Evolutionary conservation across 2,113 vertebrate genomes (phyloP), one percentile per base, ranked within the genome.

Genomic region (Ochotona curzoniae): DNA sequence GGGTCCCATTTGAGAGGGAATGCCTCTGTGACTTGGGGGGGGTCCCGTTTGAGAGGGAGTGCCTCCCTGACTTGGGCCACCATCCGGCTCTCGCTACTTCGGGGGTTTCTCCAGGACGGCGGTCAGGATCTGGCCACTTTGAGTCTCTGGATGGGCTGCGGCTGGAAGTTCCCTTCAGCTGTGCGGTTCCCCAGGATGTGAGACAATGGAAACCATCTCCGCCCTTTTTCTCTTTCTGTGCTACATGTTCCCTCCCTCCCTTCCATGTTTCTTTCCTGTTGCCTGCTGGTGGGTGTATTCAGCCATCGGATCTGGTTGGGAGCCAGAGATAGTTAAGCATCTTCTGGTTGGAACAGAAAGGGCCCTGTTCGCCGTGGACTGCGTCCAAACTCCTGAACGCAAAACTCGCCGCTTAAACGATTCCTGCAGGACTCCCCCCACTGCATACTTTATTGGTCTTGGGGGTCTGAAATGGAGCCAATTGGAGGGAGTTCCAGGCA

Each of bases 381-480:
- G 79, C 90, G 79, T 97, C 97, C 97, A 98, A 97, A 51, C 97
- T 94, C 92, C 97, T 95, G 96, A 97, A 95, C 96, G 96, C 94
- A 75, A 95, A 95, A 97, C 98, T 98, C 98, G 98, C 98, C 98
- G 98, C 98, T 98, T 98, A 98, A 98, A 98, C 98, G 97, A 97
- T 96, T 97, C 97, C 97, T 98, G 96, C 97, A 98, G 98, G 98
- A 97, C 93, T 57, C 54, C 96, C 97, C 97, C 87, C 97, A 98
- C 97, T 98, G 97, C 98, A 98, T 97, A 96, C 94, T 92, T 98
- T 97, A 98, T 98, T 98, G 98, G 97, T 98, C 96, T 97, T 89
- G 94, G 97, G 97, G 97, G 97, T 97, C 97, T 98, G 97, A 98
- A 97, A 96, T 96, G 94, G 94, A 97, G 98, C 98, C 98, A 98